Conservation (phyloP, 2,113 vertebrate genomes). For the Stomatorhinus ivindoensis region DNA sequence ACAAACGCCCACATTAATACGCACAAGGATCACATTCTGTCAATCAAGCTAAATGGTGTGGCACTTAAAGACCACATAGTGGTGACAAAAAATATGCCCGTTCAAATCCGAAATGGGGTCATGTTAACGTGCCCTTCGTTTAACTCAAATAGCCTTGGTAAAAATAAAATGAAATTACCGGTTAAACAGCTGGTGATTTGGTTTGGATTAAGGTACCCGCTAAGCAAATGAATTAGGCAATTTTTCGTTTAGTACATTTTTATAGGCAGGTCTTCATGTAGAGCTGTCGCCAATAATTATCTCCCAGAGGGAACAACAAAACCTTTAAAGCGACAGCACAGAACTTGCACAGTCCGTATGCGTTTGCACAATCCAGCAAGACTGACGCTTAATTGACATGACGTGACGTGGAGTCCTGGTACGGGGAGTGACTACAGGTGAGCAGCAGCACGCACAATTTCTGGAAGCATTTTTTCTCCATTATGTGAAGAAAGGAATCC, state of each 20-base stretch:
- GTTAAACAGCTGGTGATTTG: neutral
- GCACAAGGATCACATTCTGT: neutral
- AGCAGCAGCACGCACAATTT: neutral
- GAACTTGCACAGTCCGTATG: neutral
- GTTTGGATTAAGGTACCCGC: neutral
- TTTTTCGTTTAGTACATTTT: neutral
- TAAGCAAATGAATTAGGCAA: neutral
- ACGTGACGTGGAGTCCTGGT: neutral
- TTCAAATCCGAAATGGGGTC: neutral
- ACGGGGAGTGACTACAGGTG: neutral
- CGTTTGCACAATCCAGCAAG: neutral
- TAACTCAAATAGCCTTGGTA: neutral
- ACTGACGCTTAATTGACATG: neutral
- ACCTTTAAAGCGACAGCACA: neutral
- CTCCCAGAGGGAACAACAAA: neutral
- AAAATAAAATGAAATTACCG: neutral
- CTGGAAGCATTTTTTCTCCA: neutral
- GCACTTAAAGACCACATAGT: neutral
- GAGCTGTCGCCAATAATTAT: neutral
- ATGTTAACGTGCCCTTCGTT: neutral
- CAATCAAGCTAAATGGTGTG: neutral
- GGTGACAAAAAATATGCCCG: neutral
- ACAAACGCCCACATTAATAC: neutral
- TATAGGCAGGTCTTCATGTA: neutral
- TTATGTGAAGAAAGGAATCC: neutral